Percentiles rank a stretch among this genome's conserved stretches.
phyloP scores from a whole-genome alignment of 2,797 vertebrate species.

The Danio kyathit region DNA sequence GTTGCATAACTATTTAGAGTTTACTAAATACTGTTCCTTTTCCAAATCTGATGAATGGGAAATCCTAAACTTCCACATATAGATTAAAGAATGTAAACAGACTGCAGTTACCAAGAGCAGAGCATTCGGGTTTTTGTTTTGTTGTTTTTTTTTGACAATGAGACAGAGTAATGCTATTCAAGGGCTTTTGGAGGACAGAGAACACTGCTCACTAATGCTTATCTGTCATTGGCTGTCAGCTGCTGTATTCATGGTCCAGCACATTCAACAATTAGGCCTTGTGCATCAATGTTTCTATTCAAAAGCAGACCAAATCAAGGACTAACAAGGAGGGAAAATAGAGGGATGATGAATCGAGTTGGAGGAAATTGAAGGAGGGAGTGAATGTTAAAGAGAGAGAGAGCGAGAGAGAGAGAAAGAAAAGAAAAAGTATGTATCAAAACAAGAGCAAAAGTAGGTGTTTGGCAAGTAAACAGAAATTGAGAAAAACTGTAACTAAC shows the following conservation, averaged over 20 bases:
- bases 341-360: background rate
- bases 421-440: background rate
- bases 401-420: background rate
- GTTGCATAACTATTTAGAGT: background rate
- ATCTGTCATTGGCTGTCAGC: conserved; percentile 29
- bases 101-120: background rate
- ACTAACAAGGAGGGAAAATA: background rate
- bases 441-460: background rate
- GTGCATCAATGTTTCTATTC: conserved; percentile 2
- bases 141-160: background rate
- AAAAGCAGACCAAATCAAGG: conserved; percentile 25
- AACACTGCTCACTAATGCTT: background rate
- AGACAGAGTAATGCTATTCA: background rate
- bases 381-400: background rate
- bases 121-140: background rate
- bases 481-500: background rate
- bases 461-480: background rate
- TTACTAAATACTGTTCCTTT: background rate
- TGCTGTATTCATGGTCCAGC: conserved; percentile 12
- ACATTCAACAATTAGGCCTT: conserved; percentile 25
- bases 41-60: background rate
- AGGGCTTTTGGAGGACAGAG: background rate
- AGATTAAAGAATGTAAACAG: background rate
- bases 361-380: background rate
- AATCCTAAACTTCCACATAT: background rate